Conservation (phyloP, 2,797 vertebrate genomes). For the Melanotaenia parkinsoni region DNA sequence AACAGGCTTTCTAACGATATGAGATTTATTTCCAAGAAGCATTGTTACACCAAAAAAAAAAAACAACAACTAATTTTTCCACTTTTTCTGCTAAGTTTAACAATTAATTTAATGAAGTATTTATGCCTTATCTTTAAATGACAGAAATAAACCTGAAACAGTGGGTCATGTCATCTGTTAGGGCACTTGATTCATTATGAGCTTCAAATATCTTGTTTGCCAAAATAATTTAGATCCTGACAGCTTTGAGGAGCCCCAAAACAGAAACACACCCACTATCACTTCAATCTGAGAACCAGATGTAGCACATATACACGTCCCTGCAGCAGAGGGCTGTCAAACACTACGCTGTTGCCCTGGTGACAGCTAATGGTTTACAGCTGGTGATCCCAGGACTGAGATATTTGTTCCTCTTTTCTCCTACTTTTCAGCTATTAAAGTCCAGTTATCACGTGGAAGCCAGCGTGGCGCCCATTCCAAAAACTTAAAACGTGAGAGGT, state of each 20-base stretch:
- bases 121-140: background rate
- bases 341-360: conserved; percentile 75
- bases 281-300: conserved; percentile 75
- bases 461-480: conserved; percentile 19
- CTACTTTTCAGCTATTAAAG: conserved; percentile 42
- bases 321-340: conserved; percentile 73
- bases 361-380: conserved; percentile 83
- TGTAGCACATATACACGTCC: conserved; percentile 67
- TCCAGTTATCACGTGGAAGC: conserved; percentile 28
- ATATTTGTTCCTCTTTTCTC: conserved; percentile 17
- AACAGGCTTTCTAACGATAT: background rate
- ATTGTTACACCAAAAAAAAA: too few relatives aligned
- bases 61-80: background rate
- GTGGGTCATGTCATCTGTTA: conserved; percentile 25
- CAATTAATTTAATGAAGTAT: background rate
- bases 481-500: conserved; percentile 38
- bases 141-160: background rate
- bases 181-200: conserved; percentile 31
- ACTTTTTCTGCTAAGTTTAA: background rate
- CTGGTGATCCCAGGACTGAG: conserved; percentile 66
- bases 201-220: conserved; percentile 18
- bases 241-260: conserved; percentile 47
- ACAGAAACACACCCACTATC: conserved; percentile 53
- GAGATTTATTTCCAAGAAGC: background rate
- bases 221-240: conserved; percentile 47